Evolutionary conservation across 2,797 vertebrate species (phyloP).

Genomic region (Halcyon badia): DNA sequence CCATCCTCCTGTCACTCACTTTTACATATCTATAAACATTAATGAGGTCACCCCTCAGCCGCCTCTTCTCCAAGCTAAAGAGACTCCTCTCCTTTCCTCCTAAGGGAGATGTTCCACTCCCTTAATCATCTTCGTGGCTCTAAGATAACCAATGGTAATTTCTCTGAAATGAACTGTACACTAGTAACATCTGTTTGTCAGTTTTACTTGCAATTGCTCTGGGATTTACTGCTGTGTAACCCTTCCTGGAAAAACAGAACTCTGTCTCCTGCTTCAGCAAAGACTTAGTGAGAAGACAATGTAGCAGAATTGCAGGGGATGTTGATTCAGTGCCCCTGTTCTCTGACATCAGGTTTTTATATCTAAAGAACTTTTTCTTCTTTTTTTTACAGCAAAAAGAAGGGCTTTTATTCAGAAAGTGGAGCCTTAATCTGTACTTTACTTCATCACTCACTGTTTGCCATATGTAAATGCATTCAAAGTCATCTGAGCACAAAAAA

Average conservation of each 20-base stretch:
- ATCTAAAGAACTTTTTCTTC: neutral
- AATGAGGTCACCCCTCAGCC: too few relatives aligned
- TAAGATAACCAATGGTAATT: neutral
- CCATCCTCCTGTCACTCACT: too few relatives aligned
- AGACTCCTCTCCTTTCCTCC: too few relatives aligned
- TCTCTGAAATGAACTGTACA: neutral
- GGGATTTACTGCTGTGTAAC: neutral
- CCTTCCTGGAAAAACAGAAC: neutral
- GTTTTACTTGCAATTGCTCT: neutral
- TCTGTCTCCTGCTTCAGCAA: neutral
- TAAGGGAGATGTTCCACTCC: too few relatives aligned
- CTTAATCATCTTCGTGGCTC: neutral
- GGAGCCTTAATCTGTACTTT: neutral
- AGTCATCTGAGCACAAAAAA: neutral
- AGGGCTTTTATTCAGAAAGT: neutral
- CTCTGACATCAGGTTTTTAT: neutral
- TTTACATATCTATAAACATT: too few relatives aligned
- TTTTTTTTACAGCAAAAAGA: neutral
- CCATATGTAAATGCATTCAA: neutral
- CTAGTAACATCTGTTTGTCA: neutral
- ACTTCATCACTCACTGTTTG: neutral
- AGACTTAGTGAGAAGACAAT: neutral
- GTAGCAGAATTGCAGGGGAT: neutral
- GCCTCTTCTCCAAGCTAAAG: too few relatives aligned
- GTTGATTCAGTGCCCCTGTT: neutral